phyloP scores from a whole-genome alignment of 1,140 invertebrate species.

The Propsilocerus akamusi region DNA sequence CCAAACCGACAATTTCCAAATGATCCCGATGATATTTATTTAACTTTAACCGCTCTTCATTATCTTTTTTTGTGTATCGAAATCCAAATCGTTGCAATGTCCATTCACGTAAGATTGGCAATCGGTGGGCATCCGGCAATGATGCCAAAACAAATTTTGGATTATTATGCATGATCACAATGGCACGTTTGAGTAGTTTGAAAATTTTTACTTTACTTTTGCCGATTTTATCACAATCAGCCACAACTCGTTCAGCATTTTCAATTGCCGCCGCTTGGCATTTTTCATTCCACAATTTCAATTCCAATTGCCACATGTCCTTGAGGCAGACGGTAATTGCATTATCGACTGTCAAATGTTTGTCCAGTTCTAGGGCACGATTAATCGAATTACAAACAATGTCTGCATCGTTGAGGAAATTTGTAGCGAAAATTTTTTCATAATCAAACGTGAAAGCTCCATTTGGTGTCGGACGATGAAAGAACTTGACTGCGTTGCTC shows the following conservation, averaged over 20 bases:
- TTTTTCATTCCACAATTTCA: slow-evolving; percentile 1
- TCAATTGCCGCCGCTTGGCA: neutral
- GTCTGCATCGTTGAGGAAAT: neutral
- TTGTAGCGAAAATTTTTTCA: slow-evolving; percentile 8
- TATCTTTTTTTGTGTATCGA: too few relatives aligned
- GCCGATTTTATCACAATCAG: neutral
- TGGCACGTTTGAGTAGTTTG: slow-evolving; percentile 13
- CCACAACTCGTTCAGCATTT: slow-evolving; percentile 9
- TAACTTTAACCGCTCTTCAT: too few relatives aligned
- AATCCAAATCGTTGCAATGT: slow-evolving; percentile 17
- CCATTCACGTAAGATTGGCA: slow-evolving; percentile 17
- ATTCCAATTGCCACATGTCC: slow-evolving; percentile 6
- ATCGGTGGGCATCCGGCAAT: slow-evolving; percentile 14
- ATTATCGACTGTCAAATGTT: slow-evolving; percentile 8
- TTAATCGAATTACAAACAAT: neutral
- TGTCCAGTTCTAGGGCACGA: neutral
- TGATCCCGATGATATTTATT: too few relatives aligned
- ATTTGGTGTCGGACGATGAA: slow-evolving; percentile 9
- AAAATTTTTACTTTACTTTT: slow-evolving; percentile 14
- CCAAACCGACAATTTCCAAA: too few relatives aligned
- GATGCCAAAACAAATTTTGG: slow-evolving; percentile 16
- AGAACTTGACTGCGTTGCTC: slow-evolving; percentile 4
- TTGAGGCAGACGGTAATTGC: slow-evolving; percentile 7
- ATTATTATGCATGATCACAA: slow-evolving; percentile 10
- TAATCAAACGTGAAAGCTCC: slow-evolving; percentile 16